Conservation (phyloP, 1,140 invertebrate genomes). For the Laupala kohalensis region DNA sequence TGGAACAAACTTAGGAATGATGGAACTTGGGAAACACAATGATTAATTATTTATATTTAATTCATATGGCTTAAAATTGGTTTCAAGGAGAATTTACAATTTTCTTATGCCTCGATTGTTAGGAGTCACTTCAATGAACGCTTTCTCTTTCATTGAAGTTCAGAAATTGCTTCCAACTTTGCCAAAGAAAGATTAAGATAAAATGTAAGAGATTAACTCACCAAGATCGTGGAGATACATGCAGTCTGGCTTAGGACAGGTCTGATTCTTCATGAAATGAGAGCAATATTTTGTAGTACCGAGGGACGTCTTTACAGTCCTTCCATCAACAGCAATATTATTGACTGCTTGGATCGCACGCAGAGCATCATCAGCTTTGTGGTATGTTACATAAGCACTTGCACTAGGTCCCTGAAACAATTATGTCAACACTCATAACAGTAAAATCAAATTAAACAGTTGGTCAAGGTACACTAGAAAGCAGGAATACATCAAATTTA, state of each 20-base stretch:
- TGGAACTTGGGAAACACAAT: too few relatives aligned
- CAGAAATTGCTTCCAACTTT: not conserved
- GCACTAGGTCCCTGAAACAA: conserved; percentile 68
- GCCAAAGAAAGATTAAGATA: not conserved
- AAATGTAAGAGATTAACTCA: conserved; percentile 22
- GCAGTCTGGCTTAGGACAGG: conserved; percentile 95
- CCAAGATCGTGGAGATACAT: conserved; percentile 99
- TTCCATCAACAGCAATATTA: conserved; percentile 88
- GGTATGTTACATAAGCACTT: conserved; percentile 97
- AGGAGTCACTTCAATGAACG: too few relatives aligned
- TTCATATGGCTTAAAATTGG: too few relatives aligned
- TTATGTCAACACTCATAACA: too few relatives aligned
- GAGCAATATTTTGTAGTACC: conserved; percentile 99
- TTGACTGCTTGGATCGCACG: conserved; percentile 94
- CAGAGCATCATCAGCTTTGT: conserved; percentile 83
- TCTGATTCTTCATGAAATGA: conserved; percentile 95
- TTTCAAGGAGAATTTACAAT: too few relatives aligned
- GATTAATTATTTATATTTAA: too few relatives aligned
- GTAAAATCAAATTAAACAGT: too few relatives aligned
- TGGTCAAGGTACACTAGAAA: not conserved
- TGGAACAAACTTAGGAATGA: too few relatives aligned
- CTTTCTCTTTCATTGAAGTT: too few relatives aligned
- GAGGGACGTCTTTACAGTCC: conserved; percentile 91
- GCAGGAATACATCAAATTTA: not conserved
- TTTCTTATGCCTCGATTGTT: too few relatives aligned